Evolutionary conservation across 2,888 invertebrate species (phyloP).

Genomic region (Polietes domitor): DNA sequence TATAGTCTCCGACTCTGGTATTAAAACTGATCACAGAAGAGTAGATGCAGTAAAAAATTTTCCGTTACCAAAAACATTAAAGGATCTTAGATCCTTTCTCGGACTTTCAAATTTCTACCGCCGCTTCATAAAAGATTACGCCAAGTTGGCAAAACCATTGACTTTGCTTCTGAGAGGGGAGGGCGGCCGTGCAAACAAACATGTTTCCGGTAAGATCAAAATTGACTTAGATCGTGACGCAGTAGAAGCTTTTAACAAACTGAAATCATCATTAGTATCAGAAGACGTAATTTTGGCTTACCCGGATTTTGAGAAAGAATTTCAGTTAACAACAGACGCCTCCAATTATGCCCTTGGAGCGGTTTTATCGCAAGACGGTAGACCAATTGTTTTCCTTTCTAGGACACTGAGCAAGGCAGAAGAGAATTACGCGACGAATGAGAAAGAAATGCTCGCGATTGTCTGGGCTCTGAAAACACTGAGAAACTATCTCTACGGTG

Average conservation of each 20-base stretch:
- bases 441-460: slow-evolving; percentile 21
- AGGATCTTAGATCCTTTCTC: slow-evolving; percentile 59
- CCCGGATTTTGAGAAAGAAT: slow-evolving; percentile 7
- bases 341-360: slow-evolving; percentile 56
- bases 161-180: not conserved
- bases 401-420: slow-evolving; percentile 39
- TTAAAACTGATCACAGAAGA: slow-evolving; percentile 1
- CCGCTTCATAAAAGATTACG: not conserved
- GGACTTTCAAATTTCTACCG: slow-evolving; percentile 49
- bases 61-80: slow-evolving; percentile 41
- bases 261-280: not conserved
- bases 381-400: slow-evolving; percentile 43
- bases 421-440: slow-evolving; percentile 48
- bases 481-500: slow-evolving; percentile 59
- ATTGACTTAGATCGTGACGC: not conserved
- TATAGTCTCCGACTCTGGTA: slow-evolving; percentile 26
- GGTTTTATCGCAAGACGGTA: slow-evolving; percentile 45
- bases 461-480: slow-evolving; percentile 43
- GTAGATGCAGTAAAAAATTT: slow-evolving; percentile 22
- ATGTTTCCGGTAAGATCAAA: not conserved
- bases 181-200: not conserved
- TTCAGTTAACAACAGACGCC: slow-evolving; percentile 45
- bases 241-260: not conserved
- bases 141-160: slow-evolving; percentile 43
- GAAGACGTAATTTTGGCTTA: too few species aligned